Percentiles rank a stretch among this genome's conserved stretches.
phyloP scores from a whole-genome alignment of 1,140 invertebrate genomes.

The Temnothorax longispinosus region DNA sequence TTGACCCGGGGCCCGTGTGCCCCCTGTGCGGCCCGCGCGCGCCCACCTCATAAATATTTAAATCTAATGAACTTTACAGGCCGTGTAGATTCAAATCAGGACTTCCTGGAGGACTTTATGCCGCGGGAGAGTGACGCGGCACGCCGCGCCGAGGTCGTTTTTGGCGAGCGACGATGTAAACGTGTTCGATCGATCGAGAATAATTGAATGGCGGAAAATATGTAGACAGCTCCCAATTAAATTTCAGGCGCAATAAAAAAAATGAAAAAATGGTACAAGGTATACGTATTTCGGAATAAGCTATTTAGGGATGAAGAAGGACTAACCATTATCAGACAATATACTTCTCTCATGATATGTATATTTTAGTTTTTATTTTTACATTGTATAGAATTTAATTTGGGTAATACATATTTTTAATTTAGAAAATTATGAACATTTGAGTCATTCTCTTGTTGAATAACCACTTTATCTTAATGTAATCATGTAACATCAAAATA shows the following conservation, averaged over 20 bases:
- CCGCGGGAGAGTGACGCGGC: background rate
- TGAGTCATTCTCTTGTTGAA: background rate
- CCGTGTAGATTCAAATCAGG: slow-evolving; percentile 77
- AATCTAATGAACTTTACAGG: slow-evolving; percentile 80
- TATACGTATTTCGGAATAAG: background rate
- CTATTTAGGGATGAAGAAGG: background rate
- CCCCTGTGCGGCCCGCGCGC: slow-evolving; percentile 28
- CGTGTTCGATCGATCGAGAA: slow-evolving; percentile 28
- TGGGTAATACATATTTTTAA: background rate
- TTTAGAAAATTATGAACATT: background rate
- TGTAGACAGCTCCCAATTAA: slow-evolving; percentile 24
- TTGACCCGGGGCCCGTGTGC: slow-evolving; percentile 69
- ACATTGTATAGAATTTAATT: background rate
- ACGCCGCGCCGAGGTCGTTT: slow-evolving; percentile 3
- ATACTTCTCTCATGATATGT: background rate
- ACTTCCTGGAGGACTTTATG: slow-evolving; percentile 54
- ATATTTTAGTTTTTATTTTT: slow-evolving; percentile 4
- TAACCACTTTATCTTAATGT: background rate
- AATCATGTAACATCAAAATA: background rate
- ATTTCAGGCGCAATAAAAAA: background rate
- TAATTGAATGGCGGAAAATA: slow-evolving; percentile 40
- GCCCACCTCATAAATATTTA: slow-evolving; percentile 79
- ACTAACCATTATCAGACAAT: background rate
- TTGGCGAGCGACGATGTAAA: background rate
- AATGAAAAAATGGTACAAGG: background rate